phyloP scores from a whole-genome alignment of 2,888 invertebrate species.

The Ferrisia virgata region DNA sequence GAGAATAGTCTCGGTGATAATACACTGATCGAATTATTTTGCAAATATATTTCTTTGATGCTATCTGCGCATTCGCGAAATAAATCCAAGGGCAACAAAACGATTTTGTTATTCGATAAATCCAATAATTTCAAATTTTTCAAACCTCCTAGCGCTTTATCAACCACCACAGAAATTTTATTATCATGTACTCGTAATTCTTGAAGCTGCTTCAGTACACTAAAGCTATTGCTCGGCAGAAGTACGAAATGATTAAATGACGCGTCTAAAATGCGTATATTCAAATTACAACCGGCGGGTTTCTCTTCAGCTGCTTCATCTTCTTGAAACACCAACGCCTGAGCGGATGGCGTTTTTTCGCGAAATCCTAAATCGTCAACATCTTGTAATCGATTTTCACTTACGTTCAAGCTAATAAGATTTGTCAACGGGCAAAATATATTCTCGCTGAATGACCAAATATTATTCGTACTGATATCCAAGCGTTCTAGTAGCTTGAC shows the following conservation, averaged over 20 bases:
- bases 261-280: conserved; percentile 77
- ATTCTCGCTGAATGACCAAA: conserved; percentile 83
- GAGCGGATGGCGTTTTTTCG: conserved; percentile 62
- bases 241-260: conserved; percentile 81
- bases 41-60: conserved; percentile 83
- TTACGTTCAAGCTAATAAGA: conserved; percentile 76
- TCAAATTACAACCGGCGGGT: conserved; percentile 62
- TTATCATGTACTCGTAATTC: conserved; percentile 83
- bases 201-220: conserved; percentile 71
- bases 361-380: conserved; percentile 81
- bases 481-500: conserved; percentile 76
- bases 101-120: conserved; percentile 85
- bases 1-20: conserved; percentile 81
- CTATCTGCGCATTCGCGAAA: conserved; percentile 75
- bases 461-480: conserved; percentile 83
- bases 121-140: conserved; percentile 80
- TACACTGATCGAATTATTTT: conserved; percentile 85
- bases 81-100: conserved; percentile 79
- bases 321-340: background rate
- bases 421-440: conserved; percentile 79
- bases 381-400: conserved; percentile 82
- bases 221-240: conserved; percentile 78
- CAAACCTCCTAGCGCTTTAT: conserved; percentile 76
- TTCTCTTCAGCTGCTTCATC: background rate
- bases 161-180: conserved; percentile 82